Evolutionary conservation across 2,888 invertebrate genomes (phyloP), one percentile per base, ranked within the genome.

Genomic region (Apotomis betuletana): DNA sequence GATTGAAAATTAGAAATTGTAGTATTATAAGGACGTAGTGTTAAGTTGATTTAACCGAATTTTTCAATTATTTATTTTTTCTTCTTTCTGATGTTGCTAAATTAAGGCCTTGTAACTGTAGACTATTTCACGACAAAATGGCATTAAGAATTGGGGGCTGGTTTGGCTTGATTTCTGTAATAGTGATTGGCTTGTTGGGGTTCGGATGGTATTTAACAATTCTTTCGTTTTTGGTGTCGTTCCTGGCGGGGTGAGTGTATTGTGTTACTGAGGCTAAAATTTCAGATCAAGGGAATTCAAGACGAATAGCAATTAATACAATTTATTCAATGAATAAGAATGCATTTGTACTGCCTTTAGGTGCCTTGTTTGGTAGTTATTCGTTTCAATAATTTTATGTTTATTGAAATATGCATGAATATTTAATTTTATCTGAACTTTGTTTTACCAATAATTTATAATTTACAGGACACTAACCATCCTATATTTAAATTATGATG

Each of bases 111-210:
- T 60, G 46, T 27, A 41, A 55, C 5, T 38, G 38, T 44, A 46
- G 54, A 15, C 59, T 46, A 46, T 38, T 63, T 1, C n/a, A 49
- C 46, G 15, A 51, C 58, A 79, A 80, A 63, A 91, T 92, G 90
- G 79, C 79, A 70, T 79, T 83, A 67, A 87, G 83, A 80, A 79
- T 91, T 70, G 76, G 84, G 2, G 83, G 88, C 69, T 93, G 93
- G 93, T 89, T 90, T 78, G 86, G 88, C 74, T 84, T 93, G 65
- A 83, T 91, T 75, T 90, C 92, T 41, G 83, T 92, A 64, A 88
- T 91, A 74, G 77, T 87, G 54, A 89, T 89, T 75, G 90, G 92
- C 68, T 83, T 93, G 76, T 84, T 91, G 78, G 93, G 93, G 65
- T 85, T 93, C 75, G 87, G 90, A 69, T 82, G 87, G 76, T 93